Evolutionary conservation across 1,140 invertebrate genomes (phyloP).

Genomic region (Drosophila pachea): DNA sequence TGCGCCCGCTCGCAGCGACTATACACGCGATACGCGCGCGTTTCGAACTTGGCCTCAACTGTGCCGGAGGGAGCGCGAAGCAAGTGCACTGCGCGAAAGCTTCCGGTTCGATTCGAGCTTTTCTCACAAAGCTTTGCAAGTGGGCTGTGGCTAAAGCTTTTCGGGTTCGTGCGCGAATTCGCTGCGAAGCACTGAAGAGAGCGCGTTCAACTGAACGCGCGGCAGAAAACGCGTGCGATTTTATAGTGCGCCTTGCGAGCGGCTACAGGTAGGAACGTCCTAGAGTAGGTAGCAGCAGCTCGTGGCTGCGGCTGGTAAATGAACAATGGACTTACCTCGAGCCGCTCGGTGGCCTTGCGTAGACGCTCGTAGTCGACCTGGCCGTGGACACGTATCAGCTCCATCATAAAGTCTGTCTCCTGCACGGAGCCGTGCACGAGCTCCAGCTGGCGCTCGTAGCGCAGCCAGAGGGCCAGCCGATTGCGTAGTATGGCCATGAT

Average conservation of each 20-base stretch:
- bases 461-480: constrained; percentile 84
- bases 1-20: constrained; percentile 11
- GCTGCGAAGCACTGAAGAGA: constrained; percentile 7
- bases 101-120: constrained; percentile 16
- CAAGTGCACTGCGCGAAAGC: constrained; percentile 27
- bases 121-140: neutral
- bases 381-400: constrained; percentile 88
- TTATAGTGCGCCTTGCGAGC: constrained; percentile 6
- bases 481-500: constrained; percentile 83
- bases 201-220: constrained; percentile 18
- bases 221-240: constrained; percentile 5
- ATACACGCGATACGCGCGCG: constrained; percentile 49
- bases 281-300: neutral
- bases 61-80: constrained; percentile 39
- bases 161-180: constrained; percentile 6
- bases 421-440: constrained; percentile 88
- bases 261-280: constrained; percentile 5
- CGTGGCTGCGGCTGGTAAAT: neutral
- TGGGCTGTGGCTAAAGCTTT: neutral
- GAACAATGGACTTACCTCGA: constrained; percentile 83
- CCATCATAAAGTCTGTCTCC: constrained; percentile 92
- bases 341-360: constrained; percentile 87
- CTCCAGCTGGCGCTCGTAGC: constrained; percentile 87
- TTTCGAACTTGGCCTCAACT: constrained; percentile 67
- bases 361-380: constrained; percentile 89